These are phyloP conservation scores for Malacosoma neustria DNA, from an alignment of 2,888 invertebrate species.

Conservation along the genomic window DNA sequence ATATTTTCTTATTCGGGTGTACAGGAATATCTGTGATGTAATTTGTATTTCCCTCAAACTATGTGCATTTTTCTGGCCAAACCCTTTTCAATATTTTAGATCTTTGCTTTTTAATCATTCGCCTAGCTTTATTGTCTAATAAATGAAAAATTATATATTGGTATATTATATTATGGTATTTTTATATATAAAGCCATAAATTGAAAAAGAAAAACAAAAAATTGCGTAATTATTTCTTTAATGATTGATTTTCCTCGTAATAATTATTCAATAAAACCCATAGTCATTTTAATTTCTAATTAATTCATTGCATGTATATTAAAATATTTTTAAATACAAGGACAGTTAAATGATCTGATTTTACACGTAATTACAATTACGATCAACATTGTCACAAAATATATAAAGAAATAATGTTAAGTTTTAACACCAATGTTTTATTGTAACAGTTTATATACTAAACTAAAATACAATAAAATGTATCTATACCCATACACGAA, in stretches of 20 bases:
- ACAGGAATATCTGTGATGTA: too few relatives aligned
- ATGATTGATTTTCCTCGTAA: too few relatives aligned
- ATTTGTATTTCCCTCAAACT: too few relatives aligned
- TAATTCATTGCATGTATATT: background rate
- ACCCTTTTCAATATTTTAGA: too few relatives aligned
- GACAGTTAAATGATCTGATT: constrained; percentile 44
- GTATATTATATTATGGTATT: too few relatives aligned
- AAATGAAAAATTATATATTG: too few relatives aligned
- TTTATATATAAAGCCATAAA: too few relatives aligned
- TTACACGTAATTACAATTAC: constrained; percentile 28
- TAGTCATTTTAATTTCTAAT: constrained; percentile 25
- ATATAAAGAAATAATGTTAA: constrained; percentile 27
- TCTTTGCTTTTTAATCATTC: too few relatives aligned
- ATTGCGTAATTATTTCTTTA: constrained; percentile 7
- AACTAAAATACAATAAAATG: constrained; percentile 55
- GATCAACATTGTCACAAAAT: constrained; percentile 36
- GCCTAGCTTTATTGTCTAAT: too few relatives aligned
- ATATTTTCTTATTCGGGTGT: too few relatives aligned
- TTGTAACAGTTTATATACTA: constrained; percentile 61
- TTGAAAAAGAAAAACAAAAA: background rate
- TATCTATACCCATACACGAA: constrained; percentile 34
- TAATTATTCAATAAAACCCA: constrained; percentile 22
- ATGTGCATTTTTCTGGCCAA: too few relatives aligned
- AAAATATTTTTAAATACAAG: constrained; percentile 16
- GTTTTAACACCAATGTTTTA: constrained; percentile 52